Percentiles rank a stretch among this genome's conserved stretches.
Conservation (phyloP, 2,113 vertebrate genomes). For the Chrysochloris asiatica region DNA sequence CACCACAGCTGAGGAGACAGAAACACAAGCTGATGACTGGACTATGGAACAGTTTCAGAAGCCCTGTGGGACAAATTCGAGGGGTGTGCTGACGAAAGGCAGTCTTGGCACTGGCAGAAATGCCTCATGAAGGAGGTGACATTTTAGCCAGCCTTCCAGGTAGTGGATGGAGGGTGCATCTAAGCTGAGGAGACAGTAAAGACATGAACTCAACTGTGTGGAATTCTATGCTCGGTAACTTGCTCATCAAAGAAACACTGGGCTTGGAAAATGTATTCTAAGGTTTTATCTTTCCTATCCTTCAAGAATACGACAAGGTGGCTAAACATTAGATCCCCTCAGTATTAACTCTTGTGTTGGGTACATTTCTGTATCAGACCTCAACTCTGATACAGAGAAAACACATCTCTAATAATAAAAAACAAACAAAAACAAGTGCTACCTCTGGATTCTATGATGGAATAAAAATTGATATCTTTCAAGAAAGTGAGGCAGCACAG, state of each 20-base stretch:
- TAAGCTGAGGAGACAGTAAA: background rate
- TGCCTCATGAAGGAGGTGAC: background rate
- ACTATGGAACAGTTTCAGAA: background rate
- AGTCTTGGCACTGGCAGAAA: background rate
- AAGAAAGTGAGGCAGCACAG: no score
- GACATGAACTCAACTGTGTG: background rate
- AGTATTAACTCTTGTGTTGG: background rate
- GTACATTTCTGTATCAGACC: slow-evolving; percentile 4
- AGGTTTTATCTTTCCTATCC: background rate
- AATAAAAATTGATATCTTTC: no score
- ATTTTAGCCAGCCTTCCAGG: background rate
- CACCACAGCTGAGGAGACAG: no score
- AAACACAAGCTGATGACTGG: background rate
- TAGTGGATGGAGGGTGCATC: background rate
- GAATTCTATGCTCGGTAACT: background rate
- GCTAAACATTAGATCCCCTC: background rate
- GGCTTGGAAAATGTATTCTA: background rate
- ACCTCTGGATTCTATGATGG: no score
- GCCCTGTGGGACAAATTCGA: no score
- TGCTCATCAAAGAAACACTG: background rate
- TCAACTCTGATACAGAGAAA: background rate
- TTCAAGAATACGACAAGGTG: background rate
- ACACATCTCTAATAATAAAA: background rate
- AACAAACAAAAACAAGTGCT: background rate
- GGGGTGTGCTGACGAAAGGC: no score